Base-by-base conservation (phyloP, 2,888 invertebrate genomes). In the Gari tellinella region DNA sequence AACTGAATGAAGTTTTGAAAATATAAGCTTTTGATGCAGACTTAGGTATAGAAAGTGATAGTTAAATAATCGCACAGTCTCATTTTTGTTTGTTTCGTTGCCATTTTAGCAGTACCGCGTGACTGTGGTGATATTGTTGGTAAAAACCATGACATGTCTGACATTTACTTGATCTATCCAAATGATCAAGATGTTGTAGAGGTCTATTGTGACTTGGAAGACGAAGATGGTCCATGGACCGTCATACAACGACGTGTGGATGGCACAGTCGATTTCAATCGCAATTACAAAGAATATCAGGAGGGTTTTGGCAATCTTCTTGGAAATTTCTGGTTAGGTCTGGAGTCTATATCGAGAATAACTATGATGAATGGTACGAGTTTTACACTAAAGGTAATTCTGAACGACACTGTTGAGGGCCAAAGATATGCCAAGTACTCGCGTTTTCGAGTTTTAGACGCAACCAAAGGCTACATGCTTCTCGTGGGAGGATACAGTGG, bases 161-260 rank as follows among this genome's bases (percentile, higher is more conserved):
- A n/a, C n/a, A n/a, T n/a, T n/a, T n/a, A n/a, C n/a, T n/a, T n/a
- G n/a, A n/a, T n/a, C n/a, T n/a, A n/a, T n/a, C n/a, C n/a, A n/a
- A n/a, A n/a, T n/a, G n/a, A n/a, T n/a, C n/a, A n/a, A n/a, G n/a
- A n/a, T n/a, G n/a, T n/a, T n/a, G n/a, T n/a, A n/a, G n/a, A n/a
- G n/a, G n/a, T n/a, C n/a, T n/a, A n/a, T n/a, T 72, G 72, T 55
- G 72, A 66, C 38, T 65, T 72, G 72, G 51, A 46, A 23, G 56
- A 55, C 8, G 48, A 19, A 1, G 15, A 21, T n/a, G 72, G 72
- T n/a, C 61, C 41, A 43, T n/a, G n/a, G n/a, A n/a, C n/a, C n/a
- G n/a, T n/a, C n/a, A n/a, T n/a, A n/a, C n/a, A n/a, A n/a, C n/a
- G 72, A 14, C 40, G 72, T 45, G 49, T 72, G 12, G 23, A 41